phyloP scores from a whole-genome alignment of 2,797 vertebrate species.

The Glyptemys insculpta region DNA sequence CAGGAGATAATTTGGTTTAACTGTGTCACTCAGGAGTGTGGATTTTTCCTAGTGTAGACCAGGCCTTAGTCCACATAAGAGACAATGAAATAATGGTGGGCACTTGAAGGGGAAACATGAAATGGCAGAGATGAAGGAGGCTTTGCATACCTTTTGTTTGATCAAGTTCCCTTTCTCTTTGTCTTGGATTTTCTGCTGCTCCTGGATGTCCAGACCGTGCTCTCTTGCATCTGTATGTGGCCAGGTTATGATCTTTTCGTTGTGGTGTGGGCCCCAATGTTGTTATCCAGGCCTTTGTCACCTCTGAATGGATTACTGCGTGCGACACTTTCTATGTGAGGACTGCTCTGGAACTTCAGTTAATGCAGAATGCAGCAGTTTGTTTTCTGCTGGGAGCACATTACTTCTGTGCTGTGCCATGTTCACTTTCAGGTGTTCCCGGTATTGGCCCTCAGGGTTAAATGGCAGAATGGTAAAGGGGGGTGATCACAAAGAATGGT shows the following conservation, averaged over 20 bases:
- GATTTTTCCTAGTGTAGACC: no score
- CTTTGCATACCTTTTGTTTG: no score
- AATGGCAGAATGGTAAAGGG: not conserved
- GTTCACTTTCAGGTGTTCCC: no score
- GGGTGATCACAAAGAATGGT: rapidly evolving
- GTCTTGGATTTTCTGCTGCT: not conserved
- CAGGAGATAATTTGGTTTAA: no score
- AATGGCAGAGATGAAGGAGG: not conserved
- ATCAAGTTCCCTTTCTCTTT: no score
- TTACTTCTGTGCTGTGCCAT: not conserved
- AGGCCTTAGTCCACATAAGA: no score
- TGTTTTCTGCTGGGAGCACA: not conserved
- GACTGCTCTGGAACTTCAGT: not conserved
- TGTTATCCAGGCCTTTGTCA: not conserved
- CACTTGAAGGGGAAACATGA: no score
- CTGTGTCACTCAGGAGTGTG: no score
- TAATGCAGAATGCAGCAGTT: not conserved
- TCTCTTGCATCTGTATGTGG: no score
- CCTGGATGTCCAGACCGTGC: not conserved
- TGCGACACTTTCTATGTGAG: not conserved
- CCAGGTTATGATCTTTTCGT: no score
- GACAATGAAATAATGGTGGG: no score
- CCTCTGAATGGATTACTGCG: not conserved
- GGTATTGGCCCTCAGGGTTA: not conserved
- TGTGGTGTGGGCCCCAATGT: not conserved